Conservation (phyloP, 2,797 vertebrate species). For the Gadopsis bispinosus region DNA sequence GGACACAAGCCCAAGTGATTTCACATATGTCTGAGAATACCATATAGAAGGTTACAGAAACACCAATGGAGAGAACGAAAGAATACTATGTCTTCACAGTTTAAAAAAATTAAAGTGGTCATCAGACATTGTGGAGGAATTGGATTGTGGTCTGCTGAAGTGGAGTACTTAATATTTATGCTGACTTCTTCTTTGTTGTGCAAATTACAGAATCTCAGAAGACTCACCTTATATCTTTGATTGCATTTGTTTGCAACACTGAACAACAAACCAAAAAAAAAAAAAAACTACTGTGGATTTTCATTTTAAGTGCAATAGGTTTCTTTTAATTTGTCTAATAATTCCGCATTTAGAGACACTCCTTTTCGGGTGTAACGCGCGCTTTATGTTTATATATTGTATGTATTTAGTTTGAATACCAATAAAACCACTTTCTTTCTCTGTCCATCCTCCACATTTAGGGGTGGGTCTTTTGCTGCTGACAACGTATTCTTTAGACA, state of each 20-base stretch:
- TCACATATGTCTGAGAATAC: too few species aligned
- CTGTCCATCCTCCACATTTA: neutral
- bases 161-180: neutral
- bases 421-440: conserved; percentile 9
- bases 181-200: neutral
- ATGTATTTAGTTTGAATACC: conserved; percentile 16
- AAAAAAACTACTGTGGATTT: neutral
- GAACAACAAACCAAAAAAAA: neutral
- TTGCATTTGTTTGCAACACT: neutral
- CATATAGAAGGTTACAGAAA: too few species aligned
- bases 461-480: neutral
- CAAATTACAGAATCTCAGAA: neutral
- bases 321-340: neutral
- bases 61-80: neutral
- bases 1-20: too few species aligned
- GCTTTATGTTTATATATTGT: conserved; percentile 1
- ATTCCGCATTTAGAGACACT: neutral
- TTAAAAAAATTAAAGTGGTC: neutral
- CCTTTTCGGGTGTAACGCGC: neutral
- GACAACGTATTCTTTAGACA: neutral
- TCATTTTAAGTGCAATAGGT: neutral
- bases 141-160: neutral
- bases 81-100: neutral
- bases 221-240: neutral
- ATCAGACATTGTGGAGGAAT: neutral